phyloP scores from a whole-genome alignment of 2,888 invertebrate genomes.

The Cryptocephalus moraei region DNA sequence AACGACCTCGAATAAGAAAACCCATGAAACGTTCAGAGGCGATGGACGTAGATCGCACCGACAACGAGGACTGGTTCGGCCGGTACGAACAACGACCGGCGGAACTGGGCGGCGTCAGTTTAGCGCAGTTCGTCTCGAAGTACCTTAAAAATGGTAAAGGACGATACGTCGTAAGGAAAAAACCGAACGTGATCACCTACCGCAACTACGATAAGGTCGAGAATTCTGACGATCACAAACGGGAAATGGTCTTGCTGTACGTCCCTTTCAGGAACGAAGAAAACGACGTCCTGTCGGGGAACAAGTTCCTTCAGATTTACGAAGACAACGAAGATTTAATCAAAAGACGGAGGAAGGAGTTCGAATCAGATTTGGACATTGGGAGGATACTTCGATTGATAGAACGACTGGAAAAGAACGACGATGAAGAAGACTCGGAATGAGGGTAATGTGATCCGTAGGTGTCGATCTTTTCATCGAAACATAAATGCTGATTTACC shows the following conservation, averaged over 20 bases:
- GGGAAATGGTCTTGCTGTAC: background rate
- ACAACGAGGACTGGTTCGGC: background rate
- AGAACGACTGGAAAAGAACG: too few species aligned
- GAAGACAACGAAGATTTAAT: background rate
- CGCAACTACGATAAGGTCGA: background rate
- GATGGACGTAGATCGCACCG: background rate
- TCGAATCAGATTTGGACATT: background rate
- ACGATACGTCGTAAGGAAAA: background rate
- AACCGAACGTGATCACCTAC: background rate
- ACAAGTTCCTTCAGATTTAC: background rate
- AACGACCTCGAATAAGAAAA: conserved; percentile 29
- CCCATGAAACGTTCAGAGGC: conserved; percentile 24
- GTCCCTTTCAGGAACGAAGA: background rate
- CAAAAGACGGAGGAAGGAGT: background rate
- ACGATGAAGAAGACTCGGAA: too few species aligned
- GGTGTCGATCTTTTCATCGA: too few species aligned
- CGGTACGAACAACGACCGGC: background rate
- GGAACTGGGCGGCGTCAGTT: background rate
- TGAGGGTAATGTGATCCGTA: too few species aligned
- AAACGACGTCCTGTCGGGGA: background rate
- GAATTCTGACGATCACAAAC: background rate
- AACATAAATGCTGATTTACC: too few species aligned
- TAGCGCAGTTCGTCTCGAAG: background rate
- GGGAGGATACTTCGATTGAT: too few species aligned
- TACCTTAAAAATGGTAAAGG: background rate